phyloP scores from a whole-genome alignment of 2,113 vertebrate species.

The Anoplopoma fimbria region DNA sequence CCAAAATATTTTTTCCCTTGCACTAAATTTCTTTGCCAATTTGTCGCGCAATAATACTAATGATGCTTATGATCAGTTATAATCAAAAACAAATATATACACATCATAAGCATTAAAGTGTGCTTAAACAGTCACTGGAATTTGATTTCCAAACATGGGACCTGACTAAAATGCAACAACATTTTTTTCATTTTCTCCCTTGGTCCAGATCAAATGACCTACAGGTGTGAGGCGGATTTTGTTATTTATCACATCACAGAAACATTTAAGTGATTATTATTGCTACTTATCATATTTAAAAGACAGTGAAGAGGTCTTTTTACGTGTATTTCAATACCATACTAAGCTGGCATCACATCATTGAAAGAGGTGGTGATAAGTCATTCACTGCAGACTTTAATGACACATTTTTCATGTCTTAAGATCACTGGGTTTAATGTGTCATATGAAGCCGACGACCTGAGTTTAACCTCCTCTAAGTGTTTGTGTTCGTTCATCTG shows the following conservation, averaged over 20 bases:
- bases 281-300: background rate
- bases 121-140: background rate
- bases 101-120: background rate
- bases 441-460: constrained; percentile 38
- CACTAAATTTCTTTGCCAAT: no score
- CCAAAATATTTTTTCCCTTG: no score
- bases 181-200: background rate
- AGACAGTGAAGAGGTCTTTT: background rate
- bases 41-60: no score
- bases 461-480: constrained; percentile 37
- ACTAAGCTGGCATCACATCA: constrained; percentile 6
- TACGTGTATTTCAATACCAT: constrained; percentile 20
- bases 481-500: constrained; percentile 39
- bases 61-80: no score
- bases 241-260: background rate
- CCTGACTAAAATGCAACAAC: background rate
- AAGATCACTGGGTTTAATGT: constrained; percentile 40
- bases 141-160: background rate
- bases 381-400: constrained; percentile 12
- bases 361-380: constrained; percentile 22
- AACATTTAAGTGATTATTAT: background rate
- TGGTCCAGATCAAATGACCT: background rate
- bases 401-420: constrained; percentile 9
- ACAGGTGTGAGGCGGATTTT: background rate
- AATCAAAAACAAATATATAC: background rate